These are phyloP conservation scores for Lasioglossum pauxillum DNA, from an alignment of 2,888 invertebrate genomes.

Conservation along the genomic window DNA sequence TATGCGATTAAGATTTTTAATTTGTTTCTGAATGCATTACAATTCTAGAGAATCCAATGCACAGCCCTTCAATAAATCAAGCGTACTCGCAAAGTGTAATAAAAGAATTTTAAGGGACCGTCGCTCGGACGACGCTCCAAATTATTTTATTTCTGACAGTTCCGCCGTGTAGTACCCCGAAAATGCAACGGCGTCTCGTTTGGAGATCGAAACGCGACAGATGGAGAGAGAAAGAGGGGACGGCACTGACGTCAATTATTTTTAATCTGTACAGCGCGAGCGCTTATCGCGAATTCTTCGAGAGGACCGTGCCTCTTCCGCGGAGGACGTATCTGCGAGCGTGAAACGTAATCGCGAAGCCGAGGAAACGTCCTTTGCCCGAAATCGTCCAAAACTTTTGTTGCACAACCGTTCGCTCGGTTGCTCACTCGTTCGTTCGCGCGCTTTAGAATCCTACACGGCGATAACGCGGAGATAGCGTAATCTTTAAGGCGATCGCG, in stretches of 20 bases:
- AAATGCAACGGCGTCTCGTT: not conserved
- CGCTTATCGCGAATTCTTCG: constrained; percentile 29
- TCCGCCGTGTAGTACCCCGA: not conserved
- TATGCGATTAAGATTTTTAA: not conserved
- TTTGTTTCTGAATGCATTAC: too few species aligned
- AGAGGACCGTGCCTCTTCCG: constrained; percentile 53
- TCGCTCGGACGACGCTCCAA: too few species aligned
- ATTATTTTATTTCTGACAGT: not conserved
- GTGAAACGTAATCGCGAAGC: constrained; percentile 34
- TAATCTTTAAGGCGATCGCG: constrained; percentile 49
- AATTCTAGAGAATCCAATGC: too few species aligned
- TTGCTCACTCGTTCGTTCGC: not conserved
- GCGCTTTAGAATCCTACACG: constrained; percentile 30
- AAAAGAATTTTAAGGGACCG: too few species aligned
- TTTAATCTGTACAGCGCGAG: constrained; percentile 36
- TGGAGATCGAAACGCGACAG: not conserved
- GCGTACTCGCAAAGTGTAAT: too few species aligned
- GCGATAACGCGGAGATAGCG: constrained; percentile 45
- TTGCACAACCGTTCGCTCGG: constrained; percentile 27
- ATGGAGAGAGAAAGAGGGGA: not conserved
- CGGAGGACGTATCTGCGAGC: constrained; percentile 43
- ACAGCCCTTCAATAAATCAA: too few species aligned
- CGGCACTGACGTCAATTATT: constrained; percentile 55
- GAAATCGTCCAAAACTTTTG: constrained; percentile 39
- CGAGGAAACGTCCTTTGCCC: constrained; percentile 33